A percentile compares a stretch with the other conserved stretches of the same genome.
Evolutionary conservation across 2,113 vertebrate genomes (phyloP).

Genomic region (Phalacrocorax carbo): DNA sequence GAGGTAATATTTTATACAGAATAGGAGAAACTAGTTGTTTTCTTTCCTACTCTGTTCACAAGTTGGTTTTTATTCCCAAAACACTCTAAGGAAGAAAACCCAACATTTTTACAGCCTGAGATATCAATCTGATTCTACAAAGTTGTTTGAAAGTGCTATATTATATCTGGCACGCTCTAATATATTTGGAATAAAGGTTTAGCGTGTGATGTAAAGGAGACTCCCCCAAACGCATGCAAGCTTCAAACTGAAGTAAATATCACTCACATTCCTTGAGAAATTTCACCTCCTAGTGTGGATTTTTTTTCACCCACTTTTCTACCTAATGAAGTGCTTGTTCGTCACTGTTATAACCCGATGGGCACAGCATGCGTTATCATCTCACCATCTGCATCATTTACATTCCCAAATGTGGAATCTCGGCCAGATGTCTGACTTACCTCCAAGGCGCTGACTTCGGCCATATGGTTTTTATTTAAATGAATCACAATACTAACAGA

Average conservation of each 20-base stretch:
- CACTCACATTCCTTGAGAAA: not conserved
- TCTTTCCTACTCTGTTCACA: not conserved
- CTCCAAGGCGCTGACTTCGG: slow-evolving; percentile 14
- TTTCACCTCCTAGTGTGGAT: not conserved
- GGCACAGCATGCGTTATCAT: not conserved
- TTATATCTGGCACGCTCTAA: not conserved
- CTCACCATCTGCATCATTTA: slow-evolving; percentile 41
- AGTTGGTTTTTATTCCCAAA: not conserved
- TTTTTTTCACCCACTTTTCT: not conserved
- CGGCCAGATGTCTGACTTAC: slow-evolving; percentile 55
- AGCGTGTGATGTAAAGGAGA: not conserved
- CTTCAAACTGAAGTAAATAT: not conserved
- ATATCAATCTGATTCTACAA: not conserved
- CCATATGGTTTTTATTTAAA: slow-evolving; percentile 64
- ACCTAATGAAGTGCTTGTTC: slow-evolving; percentile 22
- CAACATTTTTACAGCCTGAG: slow-evolving; percentile 4
- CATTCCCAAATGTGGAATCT: slow-evolving; percentile 43
- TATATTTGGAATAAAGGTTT: not conserved
- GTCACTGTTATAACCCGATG: not conserved
- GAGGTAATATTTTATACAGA: not conserved
- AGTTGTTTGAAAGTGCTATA: not conserved
- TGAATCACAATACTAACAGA: slow-evolving; percentile 34
- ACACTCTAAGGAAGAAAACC: not conserved
- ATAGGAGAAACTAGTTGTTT: not conserved
- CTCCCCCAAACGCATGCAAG: not conserved